Base-by-base conservation (phyloP, 2,797 vertebrate genomes). In the Notolepis coatsorum region DNA sequence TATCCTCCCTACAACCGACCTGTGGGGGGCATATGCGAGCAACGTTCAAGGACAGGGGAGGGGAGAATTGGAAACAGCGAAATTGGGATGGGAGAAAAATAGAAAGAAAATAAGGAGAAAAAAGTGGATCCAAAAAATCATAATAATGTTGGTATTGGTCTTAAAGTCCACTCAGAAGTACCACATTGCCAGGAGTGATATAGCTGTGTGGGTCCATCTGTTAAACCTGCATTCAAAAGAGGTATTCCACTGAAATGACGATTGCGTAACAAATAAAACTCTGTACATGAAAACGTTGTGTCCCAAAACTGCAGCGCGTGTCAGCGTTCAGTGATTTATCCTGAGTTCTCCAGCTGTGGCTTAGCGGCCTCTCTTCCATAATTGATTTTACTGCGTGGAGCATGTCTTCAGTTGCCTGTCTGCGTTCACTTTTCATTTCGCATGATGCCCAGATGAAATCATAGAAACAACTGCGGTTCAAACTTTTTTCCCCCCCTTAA, bases 261-360 rank as follows among this genome's bases (percentile, higher is more conserved):
- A 57, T 69, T 75, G 61, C 61, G 10, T 4, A 41, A 57, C 30
- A 55, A 6, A 43, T n/a, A n/a, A 24, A 47, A 31, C 4, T 53
- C 18, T 37, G 61, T 49, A 80, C 75, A 74, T 73, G 51, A 76
- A 58, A 77, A 25, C 20, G 25, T 6, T 20, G 33, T 28, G 27
- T 41, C 30, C 42, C 50, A 17, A 48, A 39, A 59, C 75, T 45
- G 28, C 45, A 51, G n/a, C 35, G 56, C 38, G 48, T 52, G 54
- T 68, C 54, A 68, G 20, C 64, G 61, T 71, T 65, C 53, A 24
- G 56, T 75, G 75, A 85, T 79, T 76, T 71, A 87, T 71, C 23
- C 52, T 45, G 2, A 56, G 53, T 37, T 66, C 28, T 57, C 31
- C 47, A 53, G 55, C 68, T 39, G 63, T 10, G 43, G 30, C 35